A percentile compares a stretch with the other conserved stretches of the same genome.
Conservation (phyloP, 1,140 invertebrate species). For the Drosophila sechellia region DNA sequence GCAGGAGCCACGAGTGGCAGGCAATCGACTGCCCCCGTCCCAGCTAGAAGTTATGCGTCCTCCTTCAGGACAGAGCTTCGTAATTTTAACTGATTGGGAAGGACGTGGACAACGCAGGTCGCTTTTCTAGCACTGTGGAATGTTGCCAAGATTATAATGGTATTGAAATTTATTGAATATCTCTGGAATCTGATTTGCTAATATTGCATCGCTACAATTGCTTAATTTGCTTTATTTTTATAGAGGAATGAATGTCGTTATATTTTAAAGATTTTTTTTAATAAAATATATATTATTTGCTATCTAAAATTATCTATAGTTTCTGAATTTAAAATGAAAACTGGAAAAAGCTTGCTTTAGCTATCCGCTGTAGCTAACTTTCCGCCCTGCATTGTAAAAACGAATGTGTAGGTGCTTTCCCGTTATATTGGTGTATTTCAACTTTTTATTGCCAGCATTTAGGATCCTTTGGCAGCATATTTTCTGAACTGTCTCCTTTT, state of each 20-base stretch:
- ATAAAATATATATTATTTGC: too few species aligned
- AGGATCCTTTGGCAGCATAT: constrained; percentile 37
- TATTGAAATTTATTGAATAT: background rate
- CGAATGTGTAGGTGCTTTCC: constrained; percentile 17
- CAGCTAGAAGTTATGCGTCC: constrained; percentile 28
- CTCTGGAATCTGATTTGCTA: background rate
- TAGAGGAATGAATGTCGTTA: background rate
- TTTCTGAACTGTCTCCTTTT: constrained; percentile 54
- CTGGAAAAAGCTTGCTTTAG: background rate
- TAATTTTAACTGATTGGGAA: constrained; percentile 44
- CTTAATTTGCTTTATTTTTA: background rate
- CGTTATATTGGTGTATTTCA: constrained; percentile 34
- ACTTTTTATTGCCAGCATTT: constrained; percentile 50
- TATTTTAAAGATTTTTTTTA: background rate
- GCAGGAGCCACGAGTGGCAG: constrained; percentile 17
- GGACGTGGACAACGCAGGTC: constrained; percentile 22
- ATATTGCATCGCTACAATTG: too few species aligned
- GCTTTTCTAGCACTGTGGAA: constrained; percentile 1
- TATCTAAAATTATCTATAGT: too few species aligned
- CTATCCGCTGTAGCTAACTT: background rate
- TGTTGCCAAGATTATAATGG: background rate
- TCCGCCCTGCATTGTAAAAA: background rate
- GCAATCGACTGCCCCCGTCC: constrained; percentile 30
- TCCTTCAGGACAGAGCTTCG: constrained; percentile 37
- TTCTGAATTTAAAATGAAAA: background rate